Evolutionary conservation across 2,797 vertebrate species (phyloP).

Genomic region (Petrocephalus schoutedeni): DNA sequence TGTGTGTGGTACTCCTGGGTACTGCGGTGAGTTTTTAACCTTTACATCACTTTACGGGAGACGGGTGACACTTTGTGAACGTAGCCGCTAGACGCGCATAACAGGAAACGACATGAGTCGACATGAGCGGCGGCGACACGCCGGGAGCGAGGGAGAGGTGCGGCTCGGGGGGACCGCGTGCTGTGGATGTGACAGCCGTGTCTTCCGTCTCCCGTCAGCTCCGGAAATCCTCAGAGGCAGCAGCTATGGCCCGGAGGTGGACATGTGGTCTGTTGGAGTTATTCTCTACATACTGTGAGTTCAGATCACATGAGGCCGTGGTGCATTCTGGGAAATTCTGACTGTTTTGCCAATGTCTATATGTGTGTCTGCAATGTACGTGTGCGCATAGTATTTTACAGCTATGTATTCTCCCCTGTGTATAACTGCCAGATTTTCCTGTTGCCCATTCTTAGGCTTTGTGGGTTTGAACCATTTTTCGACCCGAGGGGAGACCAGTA

Average conservation of each 20-base stretch:
- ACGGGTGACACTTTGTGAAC: not conserved
- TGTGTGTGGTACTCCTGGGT: slow-evolving; percentile 78
- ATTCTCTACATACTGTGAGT: slow-evolving; percentile 89
- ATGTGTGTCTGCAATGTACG: not conserved
- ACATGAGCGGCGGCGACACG: not conserved
- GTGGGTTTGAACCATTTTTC: slow-evolving; percentile 84
- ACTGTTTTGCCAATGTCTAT: not conserved
- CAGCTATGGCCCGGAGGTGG: slow-evolving; percentile 78
- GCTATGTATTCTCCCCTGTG: not conserved
- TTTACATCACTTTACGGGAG: not conserved
- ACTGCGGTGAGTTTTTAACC: slow-evolving; percentile 69
- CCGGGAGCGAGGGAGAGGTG: not conserved
- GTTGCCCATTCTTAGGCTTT: slow-evolving; percentile 59
- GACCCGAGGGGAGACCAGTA: slow-evolving; percentile 79
- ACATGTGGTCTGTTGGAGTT: slow-evolving; percentile 87
- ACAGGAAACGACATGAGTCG: not conserved
- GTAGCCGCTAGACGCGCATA: not conserved
- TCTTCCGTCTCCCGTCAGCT: slow-evolving; percentile 54
- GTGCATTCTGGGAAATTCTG: not conserved
- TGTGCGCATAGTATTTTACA: not conserved
- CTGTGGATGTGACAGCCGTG: not conserved
- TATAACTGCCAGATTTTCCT: not conserved
- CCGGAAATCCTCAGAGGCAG: slow-evolving; percentile 71
- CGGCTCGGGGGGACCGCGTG: not conserved
- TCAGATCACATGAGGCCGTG: not conserved